Evolutionary conservation across 2,113 vertebrate species (phyloP).

Genomic region (Salvelinus namaycush): DNA sequence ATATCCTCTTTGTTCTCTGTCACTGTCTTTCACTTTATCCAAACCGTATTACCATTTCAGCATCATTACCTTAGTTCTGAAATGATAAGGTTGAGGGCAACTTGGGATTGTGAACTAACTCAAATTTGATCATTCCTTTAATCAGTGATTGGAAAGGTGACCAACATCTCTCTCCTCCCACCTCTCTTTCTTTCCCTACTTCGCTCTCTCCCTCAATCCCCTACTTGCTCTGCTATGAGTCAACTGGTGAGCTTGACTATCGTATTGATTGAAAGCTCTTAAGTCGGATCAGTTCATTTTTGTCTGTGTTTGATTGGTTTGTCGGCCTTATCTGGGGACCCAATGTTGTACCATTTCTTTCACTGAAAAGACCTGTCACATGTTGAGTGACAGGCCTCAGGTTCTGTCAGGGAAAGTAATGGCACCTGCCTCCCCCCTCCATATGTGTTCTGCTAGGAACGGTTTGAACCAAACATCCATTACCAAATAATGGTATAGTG

Average conservation of each 20-base stretch:
- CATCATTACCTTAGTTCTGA: too few species aligned
- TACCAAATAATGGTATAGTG: not conserved
- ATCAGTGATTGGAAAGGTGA: not conserved
- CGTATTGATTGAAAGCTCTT: constrained; percentile 65
- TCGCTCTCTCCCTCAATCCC: not conserved
- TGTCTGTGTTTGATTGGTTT: constrained; percentile 65
- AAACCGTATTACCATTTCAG: too few species aligned
- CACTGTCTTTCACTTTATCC: too few species aligned
- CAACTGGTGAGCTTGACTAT: constrained; percentile 59
- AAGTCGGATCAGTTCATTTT: constrained; percentile 64
- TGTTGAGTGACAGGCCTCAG: constrained; percentile 70
- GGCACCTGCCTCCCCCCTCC: constrained; percentile 41
- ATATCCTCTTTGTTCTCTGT: too few species aligned
- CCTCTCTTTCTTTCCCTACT: not conserved
- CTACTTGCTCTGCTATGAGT: constrained; percentile 29
- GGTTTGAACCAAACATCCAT: constrained; percentile 32
- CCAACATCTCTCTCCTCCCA: not conserved
- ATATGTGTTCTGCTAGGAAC: constrained; percentile 41
- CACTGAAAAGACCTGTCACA: constrained; percentile 67
- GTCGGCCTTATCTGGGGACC: constrained; percentile 66
- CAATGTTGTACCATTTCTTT: constrained; percentile 56
- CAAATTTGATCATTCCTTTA: not conserved
- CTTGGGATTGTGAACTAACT: not conserved
- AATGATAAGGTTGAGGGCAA: too few species aligned
- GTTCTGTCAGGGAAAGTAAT: constrained; percentile 32